Conservation (phyloP, 2,113 vertebrate species). For the Bostrychus sinensis region DNA sequence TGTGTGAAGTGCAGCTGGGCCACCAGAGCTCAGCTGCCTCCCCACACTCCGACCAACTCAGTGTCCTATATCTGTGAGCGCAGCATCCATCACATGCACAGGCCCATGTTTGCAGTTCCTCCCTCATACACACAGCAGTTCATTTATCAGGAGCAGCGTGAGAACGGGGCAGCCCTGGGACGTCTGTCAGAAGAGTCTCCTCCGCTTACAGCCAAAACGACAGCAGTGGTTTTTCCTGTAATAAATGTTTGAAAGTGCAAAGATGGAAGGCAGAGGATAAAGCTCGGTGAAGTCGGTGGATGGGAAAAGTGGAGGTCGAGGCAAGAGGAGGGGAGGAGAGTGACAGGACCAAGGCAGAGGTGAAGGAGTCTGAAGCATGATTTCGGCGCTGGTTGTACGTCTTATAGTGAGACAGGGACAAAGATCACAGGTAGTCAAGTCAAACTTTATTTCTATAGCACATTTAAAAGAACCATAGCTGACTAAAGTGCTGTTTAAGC, state of each 20-base stretch:
- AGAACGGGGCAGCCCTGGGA: constrained; percentile 10
- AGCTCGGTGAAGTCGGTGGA: constrained; percentile 41
- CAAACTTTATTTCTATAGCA: no score
- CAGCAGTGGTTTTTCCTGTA: constrained; percentile 42
- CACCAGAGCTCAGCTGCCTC: constrained; percentile 38
- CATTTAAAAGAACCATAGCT: no score
- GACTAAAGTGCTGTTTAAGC: no score
- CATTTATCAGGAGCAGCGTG: constrained; percentile 43
- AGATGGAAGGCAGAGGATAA: constrained; percentile 55
- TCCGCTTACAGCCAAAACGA: constrained; percentile 28
- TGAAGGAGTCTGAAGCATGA: no score
- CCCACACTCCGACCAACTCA: constrained; percentile 37
- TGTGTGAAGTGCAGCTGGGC: constrained; percentile 43
- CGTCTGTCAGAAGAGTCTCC: constrained; percentile 32
- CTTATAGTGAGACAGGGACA: no score
- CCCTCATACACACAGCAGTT: constrained; percentile 26
- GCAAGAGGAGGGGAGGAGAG: constrained; percentile 56
- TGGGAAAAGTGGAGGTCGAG: constrained; percentile 57
- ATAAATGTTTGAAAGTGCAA: background rate
- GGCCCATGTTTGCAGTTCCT: constrained; percentile 10
- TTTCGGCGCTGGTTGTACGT: no score
- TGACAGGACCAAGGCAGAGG: no score
- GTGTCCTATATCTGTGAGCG: constrained; percentile 27
- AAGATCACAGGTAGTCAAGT: no score
- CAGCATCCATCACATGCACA: constrained; percentile 36